Evolutionary conservation across 1,140 invertebrate species (phyloP).

Genomic region (Drosophila pseudoobscura): DNA sequence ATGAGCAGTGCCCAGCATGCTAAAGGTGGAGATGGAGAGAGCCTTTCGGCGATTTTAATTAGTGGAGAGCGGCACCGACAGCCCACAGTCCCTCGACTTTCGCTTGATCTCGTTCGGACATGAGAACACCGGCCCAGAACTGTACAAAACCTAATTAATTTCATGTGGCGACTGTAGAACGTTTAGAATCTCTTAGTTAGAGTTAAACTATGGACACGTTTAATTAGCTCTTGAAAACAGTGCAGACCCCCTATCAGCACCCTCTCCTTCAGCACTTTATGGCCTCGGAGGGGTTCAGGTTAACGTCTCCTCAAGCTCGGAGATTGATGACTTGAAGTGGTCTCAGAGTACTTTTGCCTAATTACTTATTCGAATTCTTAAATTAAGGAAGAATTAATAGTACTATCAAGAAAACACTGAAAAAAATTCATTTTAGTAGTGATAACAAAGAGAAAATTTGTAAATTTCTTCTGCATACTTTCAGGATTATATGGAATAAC

Average conservation of each 20-base stretch:
- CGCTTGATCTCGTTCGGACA: conserved; percentile 26
- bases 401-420: not conserved
- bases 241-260: no score
- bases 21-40: conserved; percentile 44
- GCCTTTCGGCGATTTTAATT: conserved; percentile 74
- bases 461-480: conserved; percentile 36
- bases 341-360: not conserved
- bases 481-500: conserved; percentile 28
- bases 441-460: not conserved
- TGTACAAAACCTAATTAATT: conserved; percentile 51
- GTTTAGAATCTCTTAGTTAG: conserved; percentile 49
- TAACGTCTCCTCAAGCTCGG: conserved; percentile 10
- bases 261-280: not conserved
- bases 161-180: conserved; percentile 22
- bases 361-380: not conserved
- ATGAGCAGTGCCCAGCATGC: conserved; percentile 61
- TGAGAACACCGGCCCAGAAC: not conserved
- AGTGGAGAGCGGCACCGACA: conserved; percentile 41
- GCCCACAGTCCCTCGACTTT: conserved; percentile 11
- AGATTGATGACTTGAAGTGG: not conserved
- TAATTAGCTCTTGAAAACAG: conserved; percentile 31
- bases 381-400: not conserved
- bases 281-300: not conserved
- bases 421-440: not conserved
- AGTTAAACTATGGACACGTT: conserved; percentile 14